A percentile compares a stretch with the other conserved stretches of the same genome.
Evolutionary conservation across 2,113 vertebrate species (phyloP).

Genomic region (Oxygymnocypris stewartii): DNA sequence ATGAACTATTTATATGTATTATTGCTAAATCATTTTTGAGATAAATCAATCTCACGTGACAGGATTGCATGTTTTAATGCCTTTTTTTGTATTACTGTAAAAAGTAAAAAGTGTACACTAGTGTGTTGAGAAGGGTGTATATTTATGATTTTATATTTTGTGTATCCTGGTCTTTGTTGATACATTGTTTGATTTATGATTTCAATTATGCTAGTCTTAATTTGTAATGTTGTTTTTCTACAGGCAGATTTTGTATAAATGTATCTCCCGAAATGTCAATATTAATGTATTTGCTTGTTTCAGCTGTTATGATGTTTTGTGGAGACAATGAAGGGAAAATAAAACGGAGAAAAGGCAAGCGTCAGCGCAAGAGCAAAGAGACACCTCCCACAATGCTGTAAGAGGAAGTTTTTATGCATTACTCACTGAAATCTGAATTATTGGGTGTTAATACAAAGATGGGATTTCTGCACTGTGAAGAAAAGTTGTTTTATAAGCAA

Average conservation of each 20-base stretch:
- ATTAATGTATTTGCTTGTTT: not conserved
- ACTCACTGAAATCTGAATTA: not conserved
- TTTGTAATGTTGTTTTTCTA: not conserved
- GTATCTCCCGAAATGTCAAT: not conserved
- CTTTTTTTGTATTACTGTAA: no score
- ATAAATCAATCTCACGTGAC: no score
- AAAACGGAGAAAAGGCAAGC: not conserved
- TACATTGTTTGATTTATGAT: no score
- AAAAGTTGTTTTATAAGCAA: not conserved
- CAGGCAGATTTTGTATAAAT: not conserved
- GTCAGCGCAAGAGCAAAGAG: not conserved
- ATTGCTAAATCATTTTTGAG: no score
- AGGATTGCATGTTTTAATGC: no score
- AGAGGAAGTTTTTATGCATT: not conserved
- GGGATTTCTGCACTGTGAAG: not conserved
- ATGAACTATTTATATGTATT: no score
- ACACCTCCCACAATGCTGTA: not conserved
- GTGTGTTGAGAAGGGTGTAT: no score
- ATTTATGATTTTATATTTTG: no score
- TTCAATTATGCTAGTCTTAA: not conserved
- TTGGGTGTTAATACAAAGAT: not conserved
- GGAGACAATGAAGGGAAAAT: not conserved
- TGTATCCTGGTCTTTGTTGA: no score
- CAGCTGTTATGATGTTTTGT: not conserved
- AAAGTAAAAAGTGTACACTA: no score